Base-by-base conservation (phyloP, 2,888 invertebrate genomes). In the Melolontha melolontha region DNA sequence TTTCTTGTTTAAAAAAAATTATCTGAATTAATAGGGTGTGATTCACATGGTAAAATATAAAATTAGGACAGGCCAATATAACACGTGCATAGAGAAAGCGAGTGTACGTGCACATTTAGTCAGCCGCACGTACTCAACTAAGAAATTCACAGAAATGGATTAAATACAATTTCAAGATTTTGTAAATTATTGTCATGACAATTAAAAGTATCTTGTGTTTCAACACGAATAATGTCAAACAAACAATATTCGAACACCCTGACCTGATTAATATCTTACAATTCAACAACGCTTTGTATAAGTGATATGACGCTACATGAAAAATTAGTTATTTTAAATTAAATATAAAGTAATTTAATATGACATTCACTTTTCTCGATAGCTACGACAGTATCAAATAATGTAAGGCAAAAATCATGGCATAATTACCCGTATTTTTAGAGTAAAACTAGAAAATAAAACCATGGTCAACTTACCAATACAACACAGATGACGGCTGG, bases 401-500 rank as follows among this genome's bases (percentile, higher is more conserved):
- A 34, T 59, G 68, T 70, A 54, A 57, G 59, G 62, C 40, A 62
- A 57, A 70, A 76, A 79, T 78, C 77, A 77, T 68, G 39, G 64
- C 73, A 74, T 74, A 77, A 72, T 73, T 74, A 66, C 70, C 68
- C 75, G 79, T 81, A 81, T 75, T 78, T 80, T 78, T 78, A 75
- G 73, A 76, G 76, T 78, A 80, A 79, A 75, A 71, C 64, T 29
- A 55, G 74, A 78, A 79, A 78, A 78, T 78, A 78, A 76, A 77
- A 75, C 76, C 78, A 78, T 76, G 77, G 78, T 77, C 78, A 78
- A 80, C 85, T 84, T 84, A 84, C 85, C 84, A 84, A 84, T 84
- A 84, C 83, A 85, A 85, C 84, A 85, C 85, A 85, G 85, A 84
- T 86, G 86, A 86, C 85, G 84, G 85, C 84, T 83, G 83, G 82